These are phyloP conservation scores for Grammomys surdaster DNA, from an alignment of 2,113 vertebrate genomes.

Conservation along the genomic window DNA sequence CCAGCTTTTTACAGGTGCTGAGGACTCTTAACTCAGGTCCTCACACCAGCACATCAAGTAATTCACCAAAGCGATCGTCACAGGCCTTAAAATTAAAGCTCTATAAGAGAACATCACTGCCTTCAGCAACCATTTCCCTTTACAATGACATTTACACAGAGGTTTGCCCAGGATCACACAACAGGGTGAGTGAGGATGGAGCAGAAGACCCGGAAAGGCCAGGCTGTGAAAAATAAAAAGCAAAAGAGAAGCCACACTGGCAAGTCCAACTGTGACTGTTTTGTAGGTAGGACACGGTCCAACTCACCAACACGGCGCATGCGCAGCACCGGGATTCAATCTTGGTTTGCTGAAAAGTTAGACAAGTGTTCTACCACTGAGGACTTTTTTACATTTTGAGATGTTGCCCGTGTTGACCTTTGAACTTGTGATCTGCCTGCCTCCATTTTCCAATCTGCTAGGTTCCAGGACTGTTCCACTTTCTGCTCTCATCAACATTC, in stretches of 20 bases:
- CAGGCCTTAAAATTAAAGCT: constrained; percentile 35
- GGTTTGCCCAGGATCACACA: not conserved
- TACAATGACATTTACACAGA: not conserved
- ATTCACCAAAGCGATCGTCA: not conserved
- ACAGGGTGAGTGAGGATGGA: not conserved
- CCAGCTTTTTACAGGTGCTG: not conserved
- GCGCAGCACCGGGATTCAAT: no score
- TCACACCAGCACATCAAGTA: not conserved
- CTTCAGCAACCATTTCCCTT: constrained; percentile 10
- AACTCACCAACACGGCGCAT: no score
- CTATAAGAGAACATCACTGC: constrained; percentile 2
- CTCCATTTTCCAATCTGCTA: not conserved
- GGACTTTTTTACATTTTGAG: not conserved
- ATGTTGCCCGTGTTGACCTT: not conserved
- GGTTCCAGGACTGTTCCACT: not conserved
- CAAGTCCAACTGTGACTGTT: not conserved
- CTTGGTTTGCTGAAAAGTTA: no score
- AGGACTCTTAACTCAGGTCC: not conserved
- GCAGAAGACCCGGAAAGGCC: not conserved
- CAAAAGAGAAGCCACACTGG: not conserved
- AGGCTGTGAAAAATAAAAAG: not conserved
- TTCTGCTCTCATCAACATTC: not conserved
- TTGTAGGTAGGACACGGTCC: not conserved
- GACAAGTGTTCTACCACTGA: not conserved
- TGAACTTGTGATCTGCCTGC: not conserved